phyloP scores from a whole-genome alignment of 2,797 vertebrate species.

The Agapornis canus region DNA sequence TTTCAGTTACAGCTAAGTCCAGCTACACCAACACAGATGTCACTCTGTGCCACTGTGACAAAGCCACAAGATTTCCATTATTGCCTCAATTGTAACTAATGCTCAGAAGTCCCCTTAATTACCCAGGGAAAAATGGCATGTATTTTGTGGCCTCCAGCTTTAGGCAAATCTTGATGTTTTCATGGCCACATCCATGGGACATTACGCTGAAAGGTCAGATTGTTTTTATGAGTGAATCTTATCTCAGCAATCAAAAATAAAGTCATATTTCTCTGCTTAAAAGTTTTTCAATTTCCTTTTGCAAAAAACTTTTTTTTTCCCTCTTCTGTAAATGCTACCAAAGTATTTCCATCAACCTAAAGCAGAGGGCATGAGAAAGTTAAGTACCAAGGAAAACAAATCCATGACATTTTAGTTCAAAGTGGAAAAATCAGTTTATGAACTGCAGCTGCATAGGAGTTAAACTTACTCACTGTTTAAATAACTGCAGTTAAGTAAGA shows the following conservation, averaged over 20 bases:
- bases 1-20: neutral
- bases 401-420: neutral
- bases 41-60: neutral
- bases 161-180: neutral
- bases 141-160: neutral
- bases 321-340: neutral
- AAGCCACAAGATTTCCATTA: neutral
- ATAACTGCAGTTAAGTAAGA: neutral
- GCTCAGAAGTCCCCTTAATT: neutral
- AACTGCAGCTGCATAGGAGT: neutral
- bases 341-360: neutral
- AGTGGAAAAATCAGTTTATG: constrained; percentile 3
- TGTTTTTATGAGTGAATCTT: neutral
- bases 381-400: neutral
- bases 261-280: neutral
- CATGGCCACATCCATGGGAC: neutral
- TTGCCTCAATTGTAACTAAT: neutral
- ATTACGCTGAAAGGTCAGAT: neutral
- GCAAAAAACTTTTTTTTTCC: neutral
- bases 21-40: neutral
- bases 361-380: neutral
- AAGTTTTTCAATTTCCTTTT: neutral
- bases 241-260: constrained; percentile 5
- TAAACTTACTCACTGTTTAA: neutral
- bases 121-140: neutral